Conservation (phyloP, 2,113 vertebrate species). For the Galbula dea region DNA sequence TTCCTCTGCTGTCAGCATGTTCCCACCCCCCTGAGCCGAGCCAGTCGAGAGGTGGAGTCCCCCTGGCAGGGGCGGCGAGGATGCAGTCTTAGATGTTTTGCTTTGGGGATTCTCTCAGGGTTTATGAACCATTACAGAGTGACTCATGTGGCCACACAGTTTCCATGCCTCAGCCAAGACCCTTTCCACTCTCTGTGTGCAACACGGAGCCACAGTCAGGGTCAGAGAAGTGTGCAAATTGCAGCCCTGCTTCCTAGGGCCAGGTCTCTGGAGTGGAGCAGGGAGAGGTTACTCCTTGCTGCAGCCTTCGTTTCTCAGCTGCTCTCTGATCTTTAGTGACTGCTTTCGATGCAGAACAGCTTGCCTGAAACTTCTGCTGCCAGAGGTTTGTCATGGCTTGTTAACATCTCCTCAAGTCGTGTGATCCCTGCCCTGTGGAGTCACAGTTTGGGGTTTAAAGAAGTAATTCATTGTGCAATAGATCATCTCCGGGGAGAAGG, state of each 20-base stretch:
- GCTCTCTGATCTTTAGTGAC: constrained; percentile 54
- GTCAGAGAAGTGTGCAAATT: constrained; percentile 61
- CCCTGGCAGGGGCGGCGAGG: constrained; percentile 49
- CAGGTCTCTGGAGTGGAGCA: constrained; percentile 46
- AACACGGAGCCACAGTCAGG: constrained; percentile 53
- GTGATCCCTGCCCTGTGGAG: constrained; percentile 48
- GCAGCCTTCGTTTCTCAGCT: constrained; percentile 28
- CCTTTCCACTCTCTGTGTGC: constrained; percentile 37
- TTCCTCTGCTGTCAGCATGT: constrained; percentile 63
- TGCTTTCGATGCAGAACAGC: constrained; percentile 59
- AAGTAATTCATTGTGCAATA: constrained; percentile 29
- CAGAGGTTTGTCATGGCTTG: constrained; percentile 52
- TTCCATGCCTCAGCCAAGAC: constrained; percentile 57
- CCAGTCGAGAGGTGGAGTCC: constrained; percentile 50
- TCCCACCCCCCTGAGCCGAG: constrained; percentile 55
- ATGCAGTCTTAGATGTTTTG: constrained; percentile 56
- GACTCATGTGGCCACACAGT: constrained; percentile 62
- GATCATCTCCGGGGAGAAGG: constrained; percentile 24
- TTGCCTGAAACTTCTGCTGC: constrained; percentile 9
- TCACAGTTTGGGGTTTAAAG: not conserved
- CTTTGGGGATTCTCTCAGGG: constrained; percentile 59
- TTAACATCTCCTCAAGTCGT: constrained; percentile 45
- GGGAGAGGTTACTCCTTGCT: constrained; percentile 9
- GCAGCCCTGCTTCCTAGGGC: constrained; percentile 16
- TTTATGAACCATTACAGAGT: constrained; percentile 63